These are phyloP conservation scores for human DNA, from an alignment of 2,113 vertebrate species.

Conservation along the genomic window DNA sequence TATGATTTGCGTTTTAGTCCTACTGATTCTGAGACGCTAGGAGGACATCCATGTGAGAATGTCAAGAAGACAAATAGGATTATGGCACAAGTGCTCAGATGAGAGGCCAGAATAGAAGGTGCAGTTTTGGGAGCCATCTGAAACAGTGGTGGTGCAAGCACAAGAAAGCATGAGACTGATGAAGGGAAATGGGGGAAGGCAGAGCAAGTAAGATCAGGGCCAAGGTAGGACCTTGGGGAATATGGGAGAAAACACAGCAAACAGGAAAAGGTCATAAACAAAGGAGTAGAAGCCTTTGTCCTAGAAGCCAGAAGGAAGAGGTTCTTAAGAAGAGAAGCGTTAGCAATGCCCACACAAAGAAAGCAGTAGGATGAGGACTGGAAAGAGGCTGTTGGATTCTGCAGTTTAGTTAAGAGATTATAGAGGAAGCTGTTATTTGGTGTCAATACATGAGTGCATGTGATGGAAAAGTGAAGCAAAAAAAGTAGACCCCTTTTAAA, in stretches of 20 bases:
- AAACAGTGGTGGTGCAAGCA: not conserved
- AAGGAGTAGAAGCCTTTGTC: not conserved
- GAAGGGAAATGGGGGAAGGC: rapidly evolving
- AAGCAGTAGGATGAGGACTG: not conserved
- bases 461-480: not conserved
- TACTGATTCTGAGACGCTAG: not conserved
- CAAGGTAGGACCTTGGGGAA: not conserved
- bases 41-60: not conserved
- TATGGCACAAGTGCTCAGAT: too few species aligned
- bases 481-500: not conserved
- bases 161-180: not conserved
- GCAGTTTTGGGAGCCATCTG: too few species aligned
- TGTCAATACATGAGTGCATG: not conserved
- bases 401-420: not conserved
- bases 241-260: not conserved
- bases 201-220: not conserved
- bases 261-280: not conserved
- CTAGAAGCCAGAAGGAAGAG: not conserved
- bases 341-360: not conserved
- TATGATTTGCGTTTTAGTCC: not conserved
- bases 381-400: not conserved
- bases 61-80: not conserved
- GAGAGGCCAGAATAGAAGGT: not conserved
- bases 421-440: not conserved
- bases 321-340: not conserved